phyloP scores from a whole-genome alignment of 2,888 invertebrate species.

The Uropetala carovei region DNA sequence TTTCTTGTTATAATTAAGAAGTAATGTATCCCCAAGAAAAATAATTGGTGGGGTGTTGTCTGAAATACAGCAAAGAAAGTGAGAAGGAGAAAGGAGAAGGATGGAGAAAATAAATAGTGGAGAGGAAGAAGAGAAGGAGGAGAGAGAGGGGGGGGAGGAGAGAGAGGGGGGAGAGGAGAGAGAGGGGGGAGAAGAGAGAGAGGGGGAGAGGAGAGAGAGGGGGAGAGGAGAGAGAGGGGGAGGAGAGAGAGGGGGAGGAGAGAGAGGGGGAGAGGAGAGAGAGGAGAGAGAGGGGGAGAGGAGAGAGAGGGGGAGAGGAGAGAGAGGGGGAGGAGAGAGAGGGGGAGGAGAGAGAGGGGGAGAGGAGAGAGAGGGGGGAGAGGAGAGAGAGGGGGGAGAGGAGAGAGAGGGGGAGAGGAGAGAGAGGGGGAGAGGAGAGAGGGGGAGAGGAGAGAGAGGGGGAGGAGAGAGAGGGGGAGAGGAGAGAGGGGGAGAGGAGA shows the following conservation, averaged over 20 bases:
- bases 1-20: too few species aligned
- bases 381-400: neutral
- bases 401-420: neutral
- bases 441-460: neutral
- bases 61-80: neutral
- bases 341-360: neutral
- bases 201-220: neutral
- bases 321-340: neutral
- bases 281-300: neutral
- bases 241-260: neutral
- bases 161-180: neutral
- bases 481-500: neutral
- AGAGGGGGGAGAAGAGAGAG: neutral
- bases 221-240: neutral
- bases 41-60: too few species aligned
- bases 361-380: neutral
- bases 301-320: neutral
- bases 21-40: too few species aligned
- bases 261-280: neutral
- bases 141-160: neutral
- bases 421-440: neutral
- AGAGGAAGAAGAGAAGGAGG: neutral
- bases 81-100: neutral
- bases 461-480: neutral
- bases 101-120: neutral